Evolutionary conservation across 2,888 invertebrate genomes (phyloP).

Genomic region (Pyrrhosoma nymphula): DNA sequence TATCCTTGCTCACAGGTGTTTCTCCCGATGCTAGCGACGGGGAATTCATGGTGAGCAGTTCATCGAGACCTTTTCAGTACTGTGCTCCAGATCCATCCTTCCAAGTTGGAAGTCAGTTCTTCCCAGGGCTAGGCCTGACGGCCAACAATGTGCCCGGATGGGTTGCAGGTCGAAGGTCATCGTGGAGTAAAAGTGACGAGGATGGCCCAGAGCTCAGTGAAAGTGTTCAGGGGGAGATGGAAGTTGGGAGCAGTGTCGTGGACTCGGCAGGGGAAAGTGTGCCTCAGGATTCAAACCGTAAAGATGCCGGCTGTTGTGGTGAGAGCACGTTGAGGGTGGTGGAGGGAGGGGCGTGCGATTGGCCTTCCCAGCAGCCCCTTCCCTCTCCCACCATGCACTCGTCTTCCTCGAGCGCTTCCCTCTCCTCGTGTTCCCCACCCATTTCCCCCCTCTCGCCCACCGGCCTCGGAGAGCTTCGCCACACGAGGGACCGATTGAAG

Average conservation of each 20-base stretch:
- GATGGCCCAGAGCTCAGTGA: not conserved
- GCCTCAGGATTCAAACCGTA: not conserved
- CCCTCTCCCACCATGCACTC: slow-evolving; percentile 73
- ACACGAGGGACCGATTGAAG: slow-evolving; percentile 86
- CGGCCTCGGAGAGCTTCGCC: slow-evolving; percentile 84
- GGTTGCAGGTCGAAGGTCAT: not conserved
- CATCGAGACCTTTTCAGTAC: slow-evolving; percentile 85
- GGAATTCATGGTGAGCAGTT: slow-evolving; percentile 87
- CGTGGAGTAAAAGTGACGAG: slow-evolving; percentile 64
- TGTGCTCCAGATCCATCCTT: slow-evolving; percentile 77
- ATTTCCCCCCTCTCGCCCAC: slow-evolving; percentile 75
- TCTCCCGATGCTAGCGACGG: slow-evolving; percentile 78
- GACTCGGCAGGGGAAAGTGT: not conserved
- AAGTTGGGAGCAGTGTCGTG: not conserved
- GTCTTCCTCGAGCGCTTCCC: not conserved
- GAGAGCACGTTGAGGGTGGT: not conserved
- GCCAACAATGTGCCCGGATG: slow-evolving; percentile 3
- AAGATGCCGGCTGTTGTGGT: not conserved
- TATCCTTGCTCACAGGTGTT: slow-evolving; percentile 77
- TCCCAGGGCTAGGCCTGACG: slow-evolving; percentile 80
- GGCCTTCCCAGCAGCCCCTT: slow-evolving; percentile 67
- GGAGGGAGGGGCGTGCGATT: slow-evolving; percentile 30
- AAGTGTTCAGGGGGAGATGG: not conserved
- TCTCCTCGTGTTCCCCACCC: slow-evolving; percentile 74
- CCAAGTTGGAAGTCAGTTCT: slow-evolving; percentile 83